Conservation (phyloP, 2,797 vertebrate species). For the Neomorphus geoffroyi region DNA sequence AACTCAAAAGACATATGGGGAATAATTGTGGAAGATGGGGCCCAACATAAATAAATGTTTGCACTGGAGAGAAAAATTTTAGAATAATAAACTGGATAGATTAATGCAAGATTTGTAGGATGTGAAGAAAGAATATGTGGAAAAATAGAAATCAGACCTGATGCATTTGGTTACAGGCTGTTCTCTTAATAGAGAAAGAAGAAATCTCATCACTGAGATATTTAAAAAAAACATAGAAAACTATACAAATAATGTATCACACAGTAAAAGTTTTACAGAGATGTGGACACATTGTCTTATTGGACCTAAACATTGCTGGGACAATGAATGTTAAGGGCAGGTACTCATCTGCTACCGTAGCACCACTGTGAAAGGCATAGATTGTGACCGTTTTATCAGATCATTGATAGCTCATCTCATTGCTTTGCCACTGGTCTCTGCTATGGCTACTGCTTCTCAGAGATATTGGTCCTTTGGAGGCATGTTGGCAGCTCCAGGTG, state of each 20-base stretch:
- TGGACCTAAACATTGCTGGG: not conserved
- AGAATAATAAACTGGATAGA: not conserved
- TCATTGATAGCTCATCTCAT: not conserved
- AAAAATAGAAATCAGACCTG: not conserved
- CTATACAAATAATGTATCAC: not conserved
- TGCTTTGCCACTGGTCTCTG: not conserved
- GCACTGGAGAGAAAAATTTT: not conserved
- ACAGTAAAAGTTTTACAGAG: not conserved
- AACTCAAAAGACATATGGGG: not conserved
- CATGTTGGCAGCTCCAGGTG: not conserved
- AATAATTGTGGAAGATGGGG: not conserved
- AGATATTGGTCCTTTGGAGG: not conserved
- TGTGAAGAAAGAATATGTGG: not conserved
- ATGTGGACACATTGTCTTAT: not conserved
- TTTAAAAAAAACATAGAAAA: not conserved
- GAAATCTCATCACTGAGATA: not conserved
- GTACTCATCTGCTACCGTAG: not conserved
- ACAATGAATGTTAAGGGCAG: not conserved
- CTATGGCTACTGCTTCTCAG: not conserved
- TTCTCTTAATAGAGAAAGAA: not conserved
- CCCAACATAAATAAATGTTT: not conserved
- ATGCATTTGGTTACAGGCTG: not conserved
- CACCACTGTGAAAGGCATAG: not conserved
- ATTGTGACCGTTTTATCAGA: not conserved
- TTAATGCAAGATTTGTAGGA: not conserved